Percentiles rank a stretch among this genome's conserved stretches.
Conservation (phyloP, 2,113 vertebrate species). For the Periophthalmodon schlosseri region DNA sequence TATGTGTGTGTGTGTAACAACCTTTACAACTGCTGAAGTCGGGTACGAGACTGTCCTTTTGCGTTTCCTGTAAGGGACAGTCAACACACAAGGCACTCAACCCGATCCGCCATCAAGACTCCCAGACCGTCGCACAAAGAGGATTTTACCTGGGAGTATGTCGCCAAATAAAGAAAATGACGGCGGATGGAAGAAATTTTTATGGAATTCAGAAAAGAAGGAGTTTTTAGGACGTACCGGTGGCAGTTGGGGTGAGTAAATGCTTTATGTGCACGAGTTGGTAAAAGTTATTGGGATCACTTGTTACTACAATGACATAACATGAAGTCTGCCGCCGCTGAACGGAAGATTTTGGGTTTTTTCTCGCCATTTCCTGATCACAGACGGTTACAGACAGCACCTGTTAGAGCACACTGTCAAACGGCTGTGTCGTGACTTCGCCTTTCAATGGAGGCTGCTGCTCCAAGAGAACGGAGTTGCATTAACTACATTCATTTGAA, state of each 20-base stretch:
- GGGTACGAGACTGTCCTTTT: slow-evolving; percentile 75
- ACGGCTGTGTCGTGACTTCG: slow-evolving; percentile 70
- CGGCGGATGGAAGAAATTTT: slow-evolving; percentile 87
- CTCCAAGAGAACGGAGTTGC: background rate
- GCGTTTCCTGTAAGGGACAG: slow-evolving; percentile 55
- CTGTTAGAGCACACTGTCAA: slow-evolving; percentile 68
- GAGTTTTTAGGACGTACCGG: slow-evolving; percentile 91
- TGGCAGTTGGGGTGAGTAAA: slow-evolving; percentile 88
- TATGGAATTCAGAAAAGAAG: slow-evolving; percentile 92
- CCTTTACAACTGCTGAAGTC: slow-evolving; percentile 60
- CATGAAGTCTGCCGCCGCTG: background rate
- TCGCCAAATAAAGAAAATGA: slow-evolving; percentile 85
- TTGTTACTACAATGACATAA: background rate
- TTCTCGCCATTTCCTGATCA: slow-evolving; percentile 28
- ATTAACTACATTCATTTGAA: background rate
- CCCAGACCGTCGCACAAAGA: background rate
- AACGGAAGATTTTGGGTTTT: background rate
- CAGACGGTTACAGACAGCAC: slow-evolving; percentile 54
- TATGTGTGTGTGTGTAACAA: slow-evolving; percentile 16
- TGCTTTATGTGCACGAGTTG: background rate
- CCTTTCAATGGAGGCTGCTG: slow-evolving; percentile 50
- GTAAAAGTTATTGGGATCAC: background rate
- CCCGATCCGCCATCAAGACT: background rate
- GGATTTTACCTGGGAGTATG: slow-evolving; percentile 72
- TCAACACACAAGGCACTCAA: slow-evolving; percentile 11